Evolutionary conservation across 1,140 invertebrate species (phyloP).

Genomic region (Eriosoma lanigerum): DNA sequence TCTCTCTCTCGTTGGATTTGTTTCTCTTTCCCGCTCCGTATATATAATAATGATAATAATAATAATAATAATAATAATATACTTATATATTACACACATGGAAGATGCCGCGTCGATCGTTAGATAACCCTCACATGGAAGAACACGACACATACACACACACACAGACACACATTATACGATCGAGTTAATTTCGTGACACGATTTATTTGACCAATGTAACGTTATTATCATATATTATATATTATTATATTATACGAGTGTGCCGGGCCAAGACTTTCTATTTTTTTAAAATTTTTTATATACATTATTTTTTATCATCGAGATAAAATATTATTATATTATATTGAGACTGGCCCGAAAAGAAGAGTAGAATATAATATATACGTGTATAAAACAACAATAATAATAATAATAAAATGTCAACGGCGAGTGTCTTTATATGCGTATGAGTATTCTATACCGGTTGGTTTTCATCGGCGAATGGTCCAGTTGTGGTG

Average conservation of each 20-base stretch:
- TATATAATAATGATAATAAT: not conserved
- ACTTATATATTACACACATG: not conserved
- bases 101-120: constrained; percentile 1
- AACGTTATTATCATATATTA: not conserved
- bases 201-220: constrained; percentile 40
- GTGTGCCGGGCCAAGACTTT: constrained; percentile 16
- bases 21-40: not conserved
- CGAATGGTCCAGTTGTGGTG: constrained; percentile 40
- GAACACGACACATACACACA: not conserved
- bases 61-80: too few species aligned
- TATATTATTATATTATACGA: too few species aligned
- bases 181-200: constrained; percentile 43
- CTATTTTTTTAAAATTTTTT: constrained; percentile 11
- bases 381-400: not conserved
- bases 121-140: not conserved
- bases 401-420: constrained; percentile 38
- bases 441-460: not conserved
- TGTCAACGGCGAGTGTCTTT: constrained; percentile 37
- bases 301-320: not conserved
- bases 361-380: constrained; percentile 19
- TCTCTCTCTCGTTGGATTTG: not conserved
- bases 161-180: not conserved
- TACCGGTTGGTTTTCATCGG: constrained; percentile 42
- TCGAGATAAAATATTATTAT: constrained; percentile 6
- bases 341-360: not conserved